Base-by-base conservation (phyloP, 2,888 invertebrate species). In the Noctua comes region DNA sequence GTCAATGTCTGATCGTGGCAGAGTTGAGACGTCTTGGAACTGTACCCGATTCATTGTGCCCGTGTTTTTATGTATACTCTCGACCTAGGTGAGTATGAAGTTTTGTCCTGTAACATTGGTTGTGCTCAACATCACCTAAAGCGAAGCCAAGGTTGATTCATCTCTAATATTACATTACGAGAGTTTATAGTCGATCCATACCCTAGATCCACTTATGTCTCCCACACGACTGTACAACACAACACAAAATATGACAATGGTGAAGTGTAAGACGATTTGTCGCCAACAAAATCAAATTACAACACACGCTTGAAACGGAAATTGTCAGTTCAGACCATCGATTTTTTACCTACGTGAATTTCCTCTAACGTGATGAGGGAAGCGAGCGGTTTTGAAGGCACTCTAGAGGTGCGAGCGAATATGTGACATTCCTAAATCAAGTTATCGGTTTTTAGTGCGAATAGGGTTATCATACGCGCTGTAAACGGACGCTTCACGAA, bases 341-440 rank as follows among this genome's bases (percentile, higher is more conserved):
- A 74, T 24, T 27, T n/a, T 24, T 21, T 24, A 5, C 18, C 51
- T 31, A n/a, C 51, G n/a, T 73, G 27, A 80, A 65, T 73, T 57
- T 31, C n/a, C 21, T 24, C 1, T 18, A 31, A n/a, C n/a, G 31
- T 10, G 4, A 24, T n/a, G 31, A 24, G 31, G 10, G 62, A 36
- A 48, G 21, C 21, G 21, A 64, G 51, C 2, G 74, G 68, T 64
- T 73, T 68, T 48, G 64, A 76, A 36, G 31, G 43, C 43, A 59
- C 59, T 69, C n/a, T 13, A 1, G 48, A 59, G 13, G 7, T 16
- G 5, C 16, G 48, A 59, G 24, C n/a, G 8, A 59, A 48, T 65
- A 11, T 69, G 54, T 68, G 27, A 75, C 68, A 57, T 80, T 48
- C 40, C 54, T 31, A 10, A 64, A 80, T 75, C 31, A 48, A 75